phyloP scores from a whole-genome alignment of 2,113 vertebrate genomes.

The Sceloporus undulatus region DNA sequence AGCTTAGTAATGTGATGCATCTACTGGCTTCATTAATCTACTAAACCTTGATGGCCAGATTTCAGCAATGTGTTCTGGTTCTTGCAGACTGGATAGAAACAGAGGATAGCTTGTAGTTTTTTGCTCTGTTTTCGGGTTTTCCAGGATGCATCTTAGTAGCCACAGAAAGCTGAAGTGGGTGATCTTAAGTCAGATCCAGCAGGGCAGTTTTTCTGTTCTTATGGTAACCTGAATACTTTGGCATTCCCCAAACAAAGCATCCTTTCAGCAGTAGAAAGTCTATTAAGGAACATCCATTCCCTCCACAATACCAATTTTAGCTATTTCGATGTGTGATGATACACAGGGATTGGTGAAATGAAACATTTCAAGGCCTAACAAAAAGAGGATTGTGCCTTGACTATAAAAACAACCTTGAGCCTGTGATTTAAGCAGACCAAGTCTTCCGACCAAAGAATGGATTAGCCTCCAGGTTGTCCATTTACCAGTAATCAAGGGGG shows the following conservation, averaged over 20 bases:
- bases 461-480: conserved; percentile 74
- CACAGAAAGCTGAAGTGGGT: no score
- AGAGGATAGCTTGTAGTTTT: not conserved
- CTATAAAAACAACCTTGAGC: conserved; percentile 36
- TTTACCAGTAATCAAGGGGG: conserved; percentile 74
- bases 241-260: conserved; percentile 54
- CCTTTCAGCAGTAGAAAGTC: conserved; percentile 52
- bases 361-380: conserved; percentile 20
- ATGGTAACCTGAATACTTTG: not conserved
- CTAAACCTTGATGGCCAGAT: not conserved
- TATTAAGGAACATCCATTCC: conserved; percentile 65
- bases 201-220: not conserved
- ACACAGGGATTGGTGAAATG: conserved; percentile 55
- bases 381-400: conserved; percentile 42
- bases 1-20: not conserved
- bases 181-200: not conserved
- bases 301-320: conserved; percentile 57
- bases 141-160: not conserved
- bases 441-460: conserved; percentile 61
- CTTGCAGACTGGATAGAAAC: not conserved
- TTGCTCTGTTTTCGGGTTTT: not conserved
- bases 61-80: not conserved
- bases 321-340: conserved; percentile 49
- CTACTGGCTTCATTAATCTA: not conserved
- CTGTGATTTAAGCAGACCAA: conserved; percentile 62